A percentile compares a stretch with the other conserved stretches of the same genome.
phyloP scores from a whole-genome alignment of 2,888 invertebrate genomes.

The Mechanitis messenoides region DNA sequence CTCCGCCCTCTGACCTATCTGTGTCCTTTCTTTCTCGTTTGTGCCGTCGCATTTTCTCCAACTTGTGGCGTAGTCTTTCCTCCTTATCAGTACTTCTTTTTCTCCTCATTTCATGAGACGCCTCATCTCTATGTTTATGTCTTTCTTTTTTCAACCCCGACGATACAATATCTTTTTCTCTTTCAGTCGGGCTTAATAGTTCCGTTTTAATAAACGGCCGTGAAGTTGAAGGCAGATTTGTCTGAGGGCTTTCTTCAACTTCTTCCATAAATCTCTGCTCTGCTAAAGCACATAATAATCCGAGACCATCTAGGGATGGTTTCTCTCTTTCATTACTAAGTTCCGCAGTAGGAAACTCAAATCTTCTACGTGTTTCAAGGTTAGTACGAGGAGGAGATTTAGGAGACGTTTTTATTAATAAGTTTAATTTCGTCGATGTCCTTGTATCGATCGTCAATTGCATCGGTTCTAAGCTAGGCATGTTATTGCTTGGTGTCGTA shows the following conservation, averaged over 20 bases:
- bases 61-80: slow-evolving; percentile 60
- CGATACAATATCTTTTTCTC: slow-evolving; percentile 35
- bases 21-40: slow-evolving; percentile 55
- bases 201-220: slow-evolving; percentile 62
- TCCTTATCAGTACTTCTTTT: slow-evolving; percentile 63
- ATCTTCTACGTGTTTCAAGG: slow-evolving; percentile 55
- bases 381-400: slow-evolving; percentile 63
- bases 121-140: slow-evolving; percentile 61
- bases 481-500: slow-evolving; percentile 56
- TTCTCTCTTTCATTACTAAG: slow-evolving; percentile 52
- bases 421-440: slow-evolving; percentile 54
- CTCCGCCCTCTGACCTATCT: slow-evolving; percentile 55
- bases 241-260: slow-evolving; percentile 66
- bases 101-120: slow-evolving; percentile 58
- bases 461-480: slow-evolving; percentile 52
- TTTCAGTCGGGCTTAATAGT: slow-evolving; percentile 55
- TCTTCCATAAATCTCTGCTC: slow-evolving; percentile 90
- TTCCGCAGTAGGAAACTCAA: slow-evolving; percentile 57
- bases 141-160: slow-evolving; percentile 55
- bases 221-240: slow-evolving; percentile 40
- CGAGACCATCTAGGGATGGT: slow-evolving; percentile 79
- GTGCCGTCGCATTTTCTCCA: slow-evolving; percentile 67
- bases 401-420: slow-evolving; percentile 66
- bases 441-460: slow-evolving; percentile 65
- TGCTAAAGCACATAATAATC: slow-evolving; percentile 87